phyloP scores from a whole-genome alignment of 2,113 vertebrate species.

The Mirza zaza region DNA sequence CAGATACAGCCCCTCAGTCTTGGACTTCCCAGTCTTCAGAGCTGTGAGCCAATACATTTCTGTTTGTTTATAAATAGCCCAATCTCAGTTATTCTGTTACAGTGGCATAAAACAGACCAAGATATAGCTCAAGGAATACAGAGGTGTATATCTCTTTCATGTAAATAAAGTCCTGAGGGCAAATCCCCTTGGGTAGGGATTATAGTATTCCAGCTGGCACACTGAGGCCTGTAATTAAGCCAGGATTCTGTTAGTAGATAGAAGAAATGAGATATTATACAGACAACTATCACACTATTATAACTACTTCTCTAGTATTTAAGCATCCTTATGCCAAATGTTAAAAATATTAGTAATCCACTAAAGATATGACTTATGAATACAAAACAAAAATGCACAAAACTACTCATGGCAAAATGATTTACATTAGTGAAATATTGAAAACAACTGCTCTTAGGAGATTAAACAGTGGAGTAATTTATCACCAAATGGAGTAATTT shows the following conservation, averaged over 20 bases:
- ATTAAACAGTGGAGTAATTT: too few species aligned
- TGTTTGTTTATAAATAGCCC: not conserved
- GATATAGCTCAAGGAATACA: not conserved
- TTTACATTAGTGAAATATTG: not conserved
- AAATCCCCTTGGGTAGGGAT: not conserved
- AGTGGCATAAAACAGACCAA: not conserved
- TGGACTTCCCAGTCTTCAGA: not conserved
- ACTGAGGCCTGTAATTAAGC: not conserved
- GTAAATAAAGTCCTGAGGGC: too few species aligned
- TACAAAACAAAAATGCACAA: not conserved
- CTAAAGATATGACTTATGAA: not conserved
- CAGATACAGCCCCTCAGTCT: not conserved
- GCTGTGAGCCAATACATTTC: not conserved
- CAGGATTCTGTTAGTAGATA: not conserved
- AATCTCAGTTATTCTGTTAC: too few species aligned
- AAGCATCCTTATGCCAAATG: not conserved
- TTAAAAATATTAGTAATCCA: not conserved
- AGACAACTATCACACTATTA: not conserved
- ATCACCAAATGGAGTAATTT: slow-evolving; percentile 13
- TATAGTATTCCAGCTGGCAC: not conserved
- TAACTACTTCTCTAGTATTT: not conserved
- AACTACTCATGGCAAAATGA: slow-evolving; percentile 2
- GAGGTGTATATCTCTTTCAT: not conserved
- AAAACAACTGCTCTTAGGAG: not conserved
- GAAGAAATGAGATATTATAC: not conserved